Evolutionary conservation across 92 coral and sea anemone species (phyloP).

Genomic region (Palythoa grandiflora): DNA sequence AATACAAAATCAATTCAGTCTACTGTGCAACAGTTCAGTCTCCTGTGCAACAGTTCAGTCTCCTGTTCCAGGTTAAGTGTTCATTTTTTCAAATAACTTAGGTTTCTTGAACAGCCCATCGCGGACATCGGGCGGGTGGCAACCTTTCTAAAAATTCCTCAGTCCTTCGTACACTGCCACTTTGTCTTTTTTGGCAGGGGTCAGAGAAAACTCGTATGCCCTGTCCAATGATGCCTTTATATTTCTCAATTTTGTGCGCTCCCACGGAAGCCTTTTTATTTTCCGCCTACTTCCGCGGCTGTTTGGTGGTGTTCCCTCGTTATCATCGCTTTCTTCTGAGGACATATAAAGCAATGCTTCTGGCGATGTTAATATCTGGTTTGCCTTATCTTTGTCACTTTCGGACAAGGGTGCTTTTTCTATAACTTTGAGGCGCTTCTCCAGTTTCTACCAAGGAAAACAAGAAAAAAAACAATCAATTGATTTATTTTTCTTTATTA

Average conservation of each 20-base stretch:
- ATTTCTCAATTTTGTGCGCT: not conserved
- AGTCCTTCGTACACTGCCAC: too few relatives aligned
- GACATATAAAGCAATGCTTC: not conserved
- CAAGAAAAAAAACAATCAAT: slow-evolving; percentile 1
- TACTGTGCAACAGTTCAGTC: too few relatives aligned
- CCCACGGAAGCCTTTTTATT: not conserved
- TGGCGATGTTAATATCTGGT: not conserved
- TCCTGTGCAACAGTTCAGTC: too few relatives aligned
- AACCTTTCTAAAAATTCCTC: too few relatives aligned
- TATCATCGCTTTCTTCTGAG: slow-evolving; percentile 3
- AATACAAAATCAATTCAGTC: too few relatives aligned
- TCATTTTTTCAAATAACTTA: too few relatives aligned
- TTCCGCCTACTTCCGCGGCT: not conserved
- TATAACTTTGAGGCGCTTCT: not conserved
- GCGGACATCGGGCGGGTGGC: too few relatives aligned
- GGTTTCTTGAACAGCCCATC: too few relatives aligned
- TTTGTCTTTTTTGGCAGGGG: too few relatives aligned
- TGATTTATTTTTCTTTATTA: not conserved
- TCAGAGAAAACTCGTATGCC: too few relatives aligned
- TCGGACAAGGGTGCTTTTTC: slow-evolving; percentile 10
- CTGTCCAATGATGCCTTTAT: not conserved
- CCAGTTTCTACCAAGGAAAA: slow-evolving; percentile 25
- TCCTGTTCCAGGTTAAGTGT: too few relatives aligned
- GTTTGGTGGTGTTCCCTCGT: slow-evolving; percentile 1
- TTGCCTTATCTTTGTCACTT: slow-evolving; percentile 12